These are phyloP conservation scores for Neoniphon sammara DNA, from an alignment of 2,797 vertebrate genomes.

Conservation along the genomic window DNA sequence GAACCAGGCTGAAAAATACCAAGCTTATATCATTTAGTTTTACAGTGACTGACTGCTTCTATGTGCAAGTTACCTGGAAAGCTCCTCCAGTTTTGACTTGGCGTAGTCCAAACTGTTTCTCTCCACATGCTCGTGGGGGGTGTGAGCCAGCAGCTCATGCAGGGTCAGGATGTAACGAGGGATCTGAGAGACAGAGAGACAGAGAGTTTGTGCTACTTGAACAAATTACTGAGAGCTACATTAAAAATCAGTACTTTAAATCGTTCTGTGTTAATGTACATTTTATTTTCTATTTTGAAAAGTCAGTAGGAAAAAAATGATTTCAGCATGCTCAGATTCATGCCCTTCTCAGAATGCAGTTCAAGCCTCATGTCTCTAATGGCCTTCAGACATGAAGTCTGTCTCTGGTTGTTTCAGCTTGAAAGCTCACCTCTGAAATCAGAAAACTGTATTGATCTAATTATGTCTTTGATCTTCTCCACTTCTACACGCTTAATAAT, in stretches of 20 bases:
- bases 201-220: not conserved
- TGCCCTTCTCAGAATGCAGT: too few species aligned
- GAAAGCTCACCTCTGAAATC: not conserved
- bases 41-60: not conserved
- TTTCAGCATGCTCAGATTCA: too few species aligned
- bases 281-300: too few species aligned
- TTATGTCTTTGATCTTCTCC: not conserved
- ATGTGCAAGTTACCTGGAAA: constrained; percentile 88
- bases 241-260: too few species aligned
- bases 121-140: constrained; percentile 96
- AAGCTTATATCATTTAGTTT: too few species aligned
- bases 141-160: constrained; percentile 96
- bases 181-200: constrained; percentile 83
- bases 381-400: not conserved
- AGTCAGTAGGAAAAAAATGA: too few species aligned
- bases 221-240: too few species aligned
- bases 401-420: too few species aligned
- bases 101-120: constrained; percentile 97
- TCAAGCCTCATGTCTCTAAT: too few species aligned
- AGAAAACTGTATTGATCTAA: not conserved
- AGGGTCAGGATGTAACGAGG: constrained; percentile 97
- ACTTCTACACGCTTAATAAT: not conserved
- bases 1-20: too few species aligned
- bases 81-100: constrained; percentile 97
- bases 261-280: too few species aligned